Conservation (phyloP, 2,797 vertebrate genomes). For the Aphelocoma californica region DNA sequence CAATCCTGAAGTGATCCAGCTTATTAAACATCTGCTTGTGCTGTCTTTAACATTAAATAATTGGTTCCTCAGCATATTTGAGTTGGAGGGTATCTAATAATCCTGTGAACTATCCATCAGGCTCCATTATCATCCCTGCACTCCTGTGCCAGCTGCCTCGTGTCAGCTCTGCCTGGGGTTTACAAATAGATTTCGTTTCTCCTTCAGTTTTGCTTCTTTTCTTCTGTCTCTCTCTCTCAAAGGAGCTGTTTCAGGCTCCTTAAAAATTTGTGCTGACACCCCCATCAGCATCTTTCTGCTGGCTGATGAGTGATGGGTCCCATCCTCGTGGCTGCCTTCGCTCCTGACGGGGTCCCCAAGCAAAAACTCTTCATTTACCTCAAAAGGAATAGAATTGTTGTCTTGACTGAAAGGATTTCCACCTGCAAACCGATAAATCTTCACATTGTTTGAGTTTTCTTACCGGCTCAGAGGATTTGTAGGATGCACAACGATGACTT, state of each 20-base stretch:
- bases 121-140: neutral
- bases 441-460: conserved; percentile 44
- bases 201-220: neutral
- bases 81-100: conserved; percentile 16
- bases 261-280: neutral
- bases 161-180: neutral
- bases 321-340: neutral
- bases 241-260: neutral
- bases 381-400: conserved; percentile 62
- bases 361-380: conserved; percentile 56
- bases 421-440: conserved; percentile 49
- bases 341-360: neutral
- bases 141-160: neutral
- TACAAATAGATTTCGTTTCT: neutral
- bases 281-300: neutral
- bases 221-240: neutral
- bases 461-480: conserved; percentile 4
- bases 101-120: conserved; percentile 3
- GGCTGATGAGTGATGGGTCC: neutral
- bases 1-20: neutral
- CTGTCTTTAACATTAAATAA: conserved; percentile 35
- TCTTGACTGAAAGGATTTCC: conserved; percentile 62
- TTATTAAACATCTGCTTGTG: neutral
- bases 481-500: conserved; percentile 39
- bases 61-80: conserved; percentile 30